Evolutionary conservation across 2,797 vertebrate species (phyloP), one percentile per base, ranked within the genome.

Genomic region (Cuculus canorus): DNA sequence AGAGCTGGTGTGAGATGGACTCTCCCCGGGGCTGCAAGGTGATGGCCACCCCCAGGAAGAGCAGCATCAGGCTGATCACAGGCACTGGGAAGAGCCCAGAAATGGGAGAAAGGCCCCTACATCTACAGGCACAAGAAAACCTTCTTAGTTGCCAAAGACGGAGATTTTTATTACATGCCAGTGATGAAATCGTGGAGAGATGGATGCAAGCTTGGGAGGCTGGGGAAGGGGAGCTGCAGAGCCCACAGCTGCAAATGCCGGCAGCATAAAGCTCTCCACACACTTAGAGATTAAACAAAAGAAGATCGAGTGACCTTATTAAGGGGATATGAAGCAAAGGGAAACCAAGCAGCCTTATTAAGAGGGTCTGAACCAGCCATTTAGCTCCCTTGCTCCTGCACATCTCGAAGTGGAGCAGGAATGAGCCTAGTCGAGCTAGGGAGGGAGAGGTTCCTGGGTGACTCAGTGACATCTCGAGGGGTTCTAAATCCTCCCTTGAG

Each of bases 161-260:
- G 32, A 30, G 69, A 2, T 6, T 64, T 79, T 48, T 32, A 0
- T 30, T 10, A 21, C n/a, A 8, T 27, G 39, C 60, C 3, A 2
- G 23, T 0, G 0, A 28, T 1, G 14, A 4, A 10, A 39, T 66
- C 17, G 0, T 11, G 45, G 45, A 72, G 23, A 48, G 45, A 18
- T 1, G 45, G 21, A 11, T 8, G 12, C 1, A 3, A 45, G 65
- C 77, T 70, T 69, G 48, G 78, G 27, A 57, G 35, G 50, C 77
- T 70, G 77, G 53, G 78, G 32, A 57, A 39, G 54, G 37, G 82
- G 47, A 80, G 19, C 30, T 25, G 78, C 54, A 25, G 45, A 59
- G 68, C 28, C 69, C 10, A 0, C 0, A 50, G 60, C 71, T 76
- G 79, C 52, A 27, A 80, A 41, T 8, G 25, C 50, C 32, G 0